A percentile compares a stretch with the other conserved stretches of the same genome.
Evolutionary conservation across 2,113 vertebrate species (phyloP).

Genomic region (Muscicapa adusta): DNA sequence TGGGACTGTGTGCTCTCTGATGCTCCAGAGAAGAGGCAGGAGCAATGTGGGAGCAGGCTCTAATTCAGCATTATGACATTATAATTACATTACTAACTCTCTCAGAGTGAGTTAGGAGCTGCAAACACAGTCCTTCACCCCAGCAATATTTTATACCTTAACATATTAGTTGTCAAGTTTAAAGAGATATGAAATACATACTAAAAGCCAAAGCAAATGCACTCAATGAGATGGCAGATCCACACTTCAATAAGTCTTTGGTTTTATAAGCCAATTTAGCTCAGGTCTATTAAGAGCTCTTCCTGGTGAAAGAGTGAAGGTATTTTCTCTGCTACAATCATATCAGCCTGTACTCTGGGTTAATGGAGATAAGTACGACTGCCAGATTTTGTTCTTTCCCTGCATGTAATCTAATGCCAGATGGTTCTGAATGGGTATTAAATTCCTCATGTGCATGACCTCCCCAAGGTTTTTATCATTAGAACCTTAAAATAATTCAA

Average conservation of each 20-base stretch:
- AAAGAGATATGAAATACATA: background rate
- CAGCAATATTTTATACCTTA: background rate
- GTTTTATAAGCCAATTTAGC: conserved; percentile 46
- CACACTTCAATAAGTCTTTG: background rate
- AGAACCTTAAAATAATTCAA: conserved; percentile 61
- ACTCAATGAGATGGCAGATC: background rate
- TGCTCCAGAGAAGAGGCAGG: background rate
- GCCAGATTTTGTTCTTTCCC: conserved; percentile 57
- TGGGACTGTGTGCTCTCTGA: too few relatives aligned
- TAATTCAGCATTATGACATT: background rate
- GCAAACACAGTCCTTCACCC: background rate
- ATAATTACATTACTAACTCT: background rate
- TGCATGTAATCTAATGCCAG: conserved; percentile 58
- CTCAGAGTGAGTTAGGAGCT: background rate
- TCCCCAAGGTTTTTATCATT: conserved; percentile 59
- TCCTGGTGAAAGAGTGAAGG: conserved; percentile 10
- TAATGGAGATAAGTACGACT: conserved; percentile 65
- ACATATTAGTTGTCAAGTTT: background rate
- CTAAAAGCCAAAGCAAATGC: background rate
- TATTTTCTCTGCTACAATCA: conserved; percentile 54
- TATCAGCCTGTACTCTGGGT: conserved; percentile 48
- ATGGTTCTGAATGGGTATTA: conserved; percentile 59
- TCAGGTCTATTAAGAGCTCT: conserved; percentile 24
- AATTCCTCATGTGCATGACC: conserved; percentile 50
- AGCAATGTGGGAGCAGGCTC: background rate